Evolutionary conservation across 2,888 invertebrate genomes (phyloP).

Genomic region (Caenorhabditis panamensis): DNA sequence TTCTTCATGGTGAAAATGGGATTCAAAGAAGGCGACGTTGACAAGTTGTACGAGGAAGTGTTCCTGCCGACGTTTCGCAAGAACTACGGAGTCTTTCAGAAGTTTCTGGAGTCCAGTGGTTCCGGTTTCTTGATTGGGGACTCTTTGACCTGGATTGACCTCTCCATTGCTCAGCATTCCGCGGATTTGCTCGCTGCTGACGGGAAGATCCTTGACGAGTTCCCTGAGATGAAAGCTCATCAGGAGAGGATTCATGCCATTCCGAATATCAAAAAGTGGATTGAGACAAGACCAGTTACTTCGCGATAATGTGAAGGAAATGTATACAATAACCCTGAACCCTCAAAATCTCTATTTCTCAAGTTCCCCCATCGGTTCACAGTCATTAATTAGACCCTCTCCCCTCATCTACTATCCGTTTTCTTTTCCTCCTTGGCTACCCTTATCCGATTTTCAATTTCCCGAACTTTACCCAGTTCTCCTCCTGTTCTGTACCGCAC

Average conservation of each 20-base stretch:
- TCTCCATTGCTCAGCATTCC: slow-evolving; percentile 71
- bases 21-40: slow-evolving; percentile 64
- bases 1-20: slow-evolving; percentile 65
- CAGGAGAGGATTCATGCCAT: slow-evolving; percentile 72
- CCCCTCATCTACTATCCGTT: background rate
- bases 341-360: no score
- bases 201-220: slow-evolving; percentile 65
- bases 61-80: slow-evolving; percentile 41
- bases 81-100: slow-evolving; percentile 27
- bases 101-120: slow-evolving; percentile 49
- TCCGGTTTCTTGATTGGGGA: slow-evolving; percentile 70
- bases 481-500: slow-evolving; percentile 9
- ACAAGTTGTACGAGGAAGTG: slow-evolving; percentile 38
- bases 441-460: slow-evolving; percentile 41
- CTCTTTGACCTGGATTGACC: slow-evolving; percentile 72
- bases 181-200: slow-evolving; percentile 63
- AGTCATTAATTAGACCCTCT: slow-evolving; percentile 36
- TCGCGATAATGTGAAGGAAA: no score
- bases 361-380: slow-evolving; percentile 18
- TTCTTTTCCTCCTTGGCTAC: no score
- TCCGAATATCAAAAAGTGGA: slow-evolving; percentile 73
- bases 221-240: slow-evolving; percentile 66
- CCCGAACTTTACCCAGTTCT: slow-evolving; percentile 49
- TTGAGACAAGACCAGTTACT: slow-evolving; percentile 8
- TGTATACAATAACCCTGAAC: no score